Evolutionary conservation across 2,888 invertebrate genomes (phyloP), one percentile per base, ranked within the genome.

Genomic region (Lissonota sp.): DNA sequence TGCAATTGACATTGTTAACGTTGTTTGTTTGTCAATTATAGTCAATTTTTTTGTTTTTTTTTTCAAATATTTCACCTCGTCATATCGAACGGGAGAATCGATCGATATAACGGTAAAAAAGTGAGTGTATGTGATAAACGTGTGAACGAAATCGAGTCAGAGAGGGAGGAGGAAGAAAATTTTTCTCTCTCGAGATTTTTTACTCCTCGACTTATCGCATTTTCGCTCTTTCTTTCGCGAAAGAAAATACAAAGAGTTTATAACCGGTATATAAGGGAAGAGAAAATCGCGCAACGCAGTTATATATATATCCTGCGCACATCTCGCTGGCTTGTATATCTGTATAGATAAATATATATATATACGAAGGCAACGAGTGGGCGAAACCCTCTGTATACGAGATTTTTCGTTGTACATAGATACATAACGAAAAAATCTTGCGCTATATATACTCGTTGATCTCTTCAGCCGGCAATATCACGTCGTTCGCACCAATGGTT

Each of bases 401-500:
- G 67, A 58, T 67, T 67, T 26, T 57, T 40, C 46, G 37, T 51
- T 40, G 51, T 44, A 55, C 55, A 67, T 16, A 40, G 14, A 42
- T 42, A 55, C 16, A 7, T 5, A 42, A 6, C 12, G 39, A 64
- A 12, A n/a, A 63, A 0, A 40, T 10, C 14, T 67, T 55, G 5
- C 8, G 5, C 8, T 42, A 55, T 42, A 53, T 53, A 71, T 12
- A 58, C 78, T 57, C 75, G 79, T 79, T 83, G 76, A 83, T 83
- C 75, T 84, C 75, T 73, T 82, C 74, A 80, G 78, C 72, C 76
- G 79, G 81, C 80, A 79, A 80, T 83, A 69, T 81, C 70, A 77
- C 80, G 82, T 70, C 85, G 79, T 82, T 85, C 86, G 88, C 87
- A 89, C 91, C 90, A 92, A 92, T 92, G 92, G 92, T 92, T 92